Percentiles rank a stretch among this genome's conserved stretches.
phyloP scores from a whole-genome alignment of 2,797 vertebrate genomes.

The Syncerus caffer region DNA sequence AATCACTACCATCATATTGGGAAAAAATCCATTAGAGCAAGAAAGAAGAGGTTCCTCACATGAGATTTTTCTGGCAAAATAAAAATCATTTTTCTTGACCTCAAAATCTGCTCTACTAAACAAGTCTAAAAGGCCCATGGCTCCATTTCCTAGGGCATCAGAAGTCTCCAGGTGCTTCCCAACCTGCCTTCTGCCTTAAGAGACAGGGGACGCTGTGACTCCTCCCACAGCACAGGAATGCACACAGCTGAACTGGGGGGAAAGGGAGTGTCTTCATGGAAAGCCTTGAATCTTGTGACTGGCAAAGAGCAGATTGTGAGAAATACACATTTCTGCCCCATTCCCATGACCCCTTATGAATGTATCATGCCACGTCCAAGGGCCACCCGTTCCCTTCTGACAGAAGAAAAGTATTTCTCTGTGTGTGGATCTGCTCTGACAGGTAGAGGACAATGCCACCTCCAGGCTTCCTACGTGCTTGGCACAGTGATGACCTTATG shows the following conservation, averaged over 20 bases:
- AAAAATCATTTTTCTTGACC: too few relatives aligned
- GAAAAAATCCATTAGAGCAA: neutral
- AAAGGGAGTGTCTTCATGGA: neutral
- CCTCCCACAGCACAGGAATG: neutral
- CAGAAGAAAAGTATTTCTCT: neutral
- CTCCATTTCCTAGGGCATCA: neutral
- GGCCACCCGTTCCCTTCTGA: neutral
- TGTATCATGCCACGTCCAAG: accelerated
- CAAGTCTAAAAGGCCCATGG: neutral
- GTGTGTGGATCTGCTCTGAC: neutral
- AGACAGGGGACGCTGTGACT: neutral
- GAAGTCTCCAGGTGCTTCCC: neutral
- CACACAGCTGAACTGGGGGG: neutral
- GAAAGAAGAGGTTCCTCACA: neutral
- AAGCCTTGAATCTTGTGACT: neutral
- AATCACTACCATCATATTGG: neutral
- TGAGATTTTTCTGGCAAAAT: neutral
- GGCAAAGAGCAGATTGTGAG: neutral
- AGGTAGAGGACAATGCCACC: too few relatives aligned
- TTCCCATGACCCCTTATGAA: neutral
- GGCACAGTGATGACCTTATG: neutral
- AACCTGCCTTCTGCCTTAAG: neutral
- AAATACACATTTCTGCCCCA: too few relatives aligned
- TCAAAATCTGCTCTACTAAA: neutral
- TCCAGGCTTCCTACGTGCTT: neutral